phyloP scores from a whole-genome alignment of 2,113 vertebrate species.

The Stomatorhinus ivindoensis region DNA sequence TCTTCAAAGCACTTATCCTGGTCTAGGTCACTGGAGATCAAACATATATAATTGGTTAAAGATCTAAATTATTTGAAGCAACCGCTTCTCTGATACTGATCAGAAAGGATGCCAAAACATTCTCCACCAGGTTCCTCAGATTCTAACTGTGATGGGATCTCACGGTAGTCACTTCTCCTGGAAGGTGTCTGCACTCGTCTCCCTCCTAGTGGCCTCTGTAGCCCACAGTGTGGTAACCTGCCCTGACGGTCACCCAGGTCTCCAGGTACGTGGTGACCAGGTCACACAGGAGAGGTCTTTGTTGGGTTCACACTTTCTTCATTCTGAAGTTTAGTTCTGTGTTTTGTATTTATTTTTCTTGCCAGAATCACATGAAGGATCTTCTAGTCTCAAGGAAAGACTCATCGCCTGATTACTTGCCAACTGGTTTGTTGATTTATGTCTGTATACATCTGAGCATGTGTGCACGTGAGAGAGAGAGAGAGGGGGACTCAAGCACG shows the following conservation, averaged over 20 bases:
- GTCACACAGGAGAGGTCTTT: neutral
- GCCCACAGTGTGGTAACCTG: neutral
- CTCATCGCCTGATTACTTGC: neutral
- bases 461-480: neutral
- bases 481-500: neutral
- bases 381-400: neutral
- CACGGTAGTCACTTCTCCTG: constrained; percentile 16
- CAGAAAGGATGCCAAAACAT: constrained; percentile 41
- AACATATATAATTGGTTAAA: neutral
- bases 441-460: neutral
- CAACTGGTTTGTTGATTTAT: neutral
- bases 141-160: constrained; percentile 45
- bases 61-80: constrained; percentile 21
- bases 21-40: constrained; percentile 1
- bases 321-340: neutral
- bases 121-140: constrained; percentile 33
- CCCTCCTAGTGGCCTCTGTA: neutral
- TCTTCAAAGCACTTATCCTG: neutral
- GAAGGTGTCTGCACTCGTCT: neutral
- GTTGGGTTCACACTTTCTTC: neutral
- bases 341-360: constrained; percentile 1
- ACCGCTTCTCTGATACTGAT: constrained; percentile 35
- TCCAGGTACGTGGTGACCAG: neutral
- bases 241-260: neutral
- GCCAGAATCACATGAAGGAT: neutral